Base-by-base conservation (phyloP, 2,888 invertebrate genomes). In the Adineta ricciae region DNA sequence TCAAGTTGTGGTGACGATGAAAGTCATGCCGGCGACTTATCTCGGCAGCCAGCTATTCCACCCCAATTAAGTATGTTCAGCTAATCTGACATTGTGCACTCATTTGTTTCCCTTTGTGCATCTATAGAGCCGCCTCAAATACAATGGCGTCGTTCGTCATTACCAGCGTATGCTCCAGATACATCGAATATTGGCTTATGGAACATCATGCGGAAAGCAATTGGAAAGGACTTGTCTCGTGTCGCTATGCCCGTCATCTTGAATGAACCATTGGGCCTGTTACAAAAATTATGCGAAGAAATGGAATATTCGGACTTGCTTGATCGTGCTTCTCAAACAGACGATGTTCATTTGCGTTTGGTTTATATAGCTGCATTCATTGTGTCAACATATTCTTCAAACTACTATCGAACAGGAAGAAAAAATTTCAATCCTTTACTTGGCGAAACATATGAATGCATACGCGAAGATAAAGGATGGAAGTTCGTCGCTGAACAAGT, bases 401-500 rank as follows among this genome's bases (percentile, higher is more conserved):
- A 92, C 87, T 93, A 91, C 91, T 94, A 92, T 88, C 90, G 95
- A 83, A 94, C 95, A 56, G 94, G 94, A 83, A 93, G 94, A 89
- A 95, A 95, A 89, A 95, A 95, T 1, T 95, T 95, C 91, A 95
- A 95, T 91, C 95, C 95, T n/a, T 91, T 95, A 85, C 92, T 95
- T 49, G 94, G 93, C 0, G 95, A 95, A 92, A 95, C 94, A 0
- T 95, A 93, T 90, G 95, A 95, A 91, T 94, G 94, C 88, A 92
- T 94, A 54, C 89, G 95, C 1, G 94, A 93, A 87, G 95, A 95
- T 88, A 93, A 93, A 88, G 94, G 94, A 0, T 95, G 95, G 92
- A 91, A 93, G 86, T 95, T 94, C 89, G 89, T 95, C 8, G 93
- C 94, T 0, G 95, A 95, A 89, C 95, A 95, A 92, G 94, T 95